These are phyloP conservation scores for Siphamia tubifer DNA, from an alignment of 2,113 vertebrate species.

Conservation along the genomic window DNA sequence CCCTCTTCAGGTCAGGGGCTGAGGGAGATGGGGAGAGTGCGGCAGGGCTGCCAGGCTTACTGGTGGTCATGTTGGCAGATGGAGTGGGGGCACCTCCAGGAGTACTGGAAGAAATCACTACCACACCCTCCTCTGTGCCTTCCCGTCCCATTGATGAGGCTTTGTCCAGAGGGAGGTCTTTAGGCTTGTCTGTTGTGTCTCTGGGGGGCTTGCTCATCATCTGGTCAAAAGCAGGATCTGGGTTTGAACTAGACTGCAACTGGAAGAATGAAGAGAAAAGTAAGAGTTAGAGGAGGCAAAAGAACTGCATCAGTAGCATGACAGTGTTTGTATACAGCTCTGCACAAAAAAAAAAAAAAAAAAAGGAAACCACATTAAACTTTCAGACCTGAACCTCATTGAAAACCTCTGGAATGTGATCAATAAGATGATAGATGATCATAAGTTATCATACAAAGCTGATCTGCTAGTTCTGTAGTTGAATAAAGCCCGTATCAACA, in stretches of 20 bases:
- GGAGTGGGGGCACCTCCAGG: conserved; percentile 52
- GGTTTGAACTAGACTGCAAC: conserved; percentile 93
- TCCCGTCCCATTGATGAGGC: conserved; percentile 62
- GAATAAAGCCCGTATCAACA: too few species aligned
- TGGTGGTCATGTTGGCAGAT: conserved; percentile 77
- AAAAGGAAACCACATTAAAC: too few species aligned
- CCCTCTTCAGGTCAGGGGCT: conserved; percentile 85
- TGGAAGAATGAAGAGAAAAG: conserved; percentile 53
- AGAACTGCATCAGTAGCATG: too few species aligned
- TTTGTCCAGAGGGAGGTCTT: conserved; percentile 90
- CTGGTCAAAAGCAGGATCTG: conserved; percentile 88
- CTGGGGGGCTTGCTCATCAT: conserved; percentile 87
- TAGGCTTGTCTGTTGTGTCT: conserved; percentile 89
- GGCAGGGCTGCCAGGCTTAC: conserved; percentile 90
- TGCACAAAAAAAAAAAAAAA: too few species aligned
- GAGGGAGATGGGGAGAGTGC: conserved; percentile 84
- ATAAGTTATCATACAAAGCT: too few species aligned
- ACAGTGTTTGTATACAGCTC: too few species aligned
- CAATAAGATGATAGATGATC: too few species aligned
- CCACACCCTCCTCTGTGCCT: conserved; percentile 35
- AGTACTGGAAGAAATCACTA: conserved; percentile 27
- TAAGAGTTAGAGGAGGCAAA: background rate
- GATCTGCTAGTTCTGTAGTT: too few species aligned
- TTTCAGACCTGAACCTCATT: too few species aligned
- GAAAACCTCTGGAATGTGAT: too few species aligned